phyloP scores from a whole-genome alignment of 2,113 vertebrate genomes.

The Ursus arctos region DNA sequence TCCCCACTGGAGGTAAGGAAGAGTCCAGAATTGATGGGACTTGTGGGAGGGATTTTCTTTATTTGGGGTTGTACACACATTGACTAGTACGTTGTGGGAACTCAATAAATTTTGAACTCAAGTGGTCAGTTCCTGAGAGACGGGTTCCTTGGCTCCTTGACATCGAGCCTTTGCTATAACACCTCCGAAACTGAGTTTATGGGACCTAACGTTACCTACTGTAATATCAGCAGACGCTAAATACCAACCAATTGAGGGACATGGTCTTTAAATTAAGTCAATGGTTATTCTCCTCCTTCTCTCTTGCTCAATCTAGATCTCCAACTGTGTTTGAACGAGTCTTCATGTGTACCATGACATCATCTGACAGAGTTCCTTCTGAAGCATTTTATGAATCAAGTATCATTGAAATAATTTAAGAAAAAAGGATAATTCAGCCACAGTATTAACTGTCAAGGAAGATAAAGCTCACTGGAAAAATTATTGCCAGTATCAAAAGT shows the following conservation, averaged over 20 bases:
- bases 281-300: background rate
- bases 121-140: background rate
- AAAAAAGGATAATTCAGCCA: background rate
- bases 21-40: background rate
- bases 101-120: background rate
- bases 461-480: slow-evolving; percentile 26
- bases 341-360: background rate
- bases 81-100: background rate
- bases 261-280: background rate
- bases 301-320: background rate
- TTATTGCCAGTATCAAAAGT: background rate
- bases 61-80: background rate
- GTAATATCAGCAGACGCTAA: background rate
- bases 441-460: background rate
- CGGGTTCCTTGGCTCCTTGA: background rate
- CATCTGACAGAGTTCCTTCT: background rate
- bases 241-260: background rate
- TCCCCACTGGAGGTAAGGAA: background rate
- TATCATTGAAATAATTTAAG: slow-evolving; percentile 18
- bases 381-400: slow-evolving; percentile 15
- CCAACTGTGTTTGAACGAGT: background rate
- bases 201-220: background rate
- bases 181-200: background rate
- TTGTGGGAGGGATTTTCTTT: background rate
- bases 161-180: background rate